These are phyloP conservation scores for Scrobipalpa costella DNA, from an alignment of 2,888 invertebrate species.

Conservation along the genomic window DNA sequence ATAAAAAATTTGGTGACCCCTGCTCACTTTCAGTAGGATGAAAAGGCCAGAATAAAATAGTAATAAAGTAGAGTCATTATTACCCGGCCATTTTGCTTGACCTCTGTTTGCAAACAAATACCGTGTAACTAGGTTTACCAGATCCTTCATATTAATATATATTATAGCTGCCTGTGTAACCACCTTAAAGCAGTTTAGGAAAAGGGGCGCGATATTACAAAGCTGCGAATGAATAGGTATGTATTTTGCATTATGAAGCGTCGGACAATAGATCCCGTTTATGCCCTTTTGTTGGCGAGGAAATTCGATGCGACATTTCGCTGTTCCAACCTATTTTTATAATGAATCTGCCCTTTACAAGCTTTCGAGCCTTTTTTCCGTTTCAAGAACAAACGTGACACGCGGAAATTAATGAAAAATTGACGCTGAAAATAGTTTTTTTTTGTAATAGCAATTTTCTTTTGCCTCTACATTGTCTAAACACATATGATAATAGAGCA, in stretches of 20 bases:
- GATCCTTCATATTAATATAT: no score
- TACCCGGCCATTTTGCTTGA: no score
- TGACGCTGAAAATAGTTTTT: background rate
- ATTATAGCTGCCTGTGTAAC: no score
- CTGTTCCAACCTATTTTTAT: conserved; percentile 46
- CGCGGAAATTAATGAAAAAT: conserved; percentile 1
- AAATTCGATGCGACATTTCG: conserved; percentile 55
- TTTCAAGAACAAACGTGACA: background rate
- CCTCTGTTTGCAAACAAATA: no score
- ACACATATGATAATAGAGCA: no score
- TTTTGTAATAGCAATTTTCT: no score
- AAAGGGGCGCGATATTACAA: conserved; percentile 71
- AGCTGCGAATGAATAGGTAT: conserved; percentile 68
- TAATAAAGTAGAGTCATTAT: no score
- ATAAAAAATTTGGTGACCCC: no score
- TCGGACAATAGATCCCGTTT: conserved; percentile 59
- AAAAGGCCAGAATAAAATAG: no score
- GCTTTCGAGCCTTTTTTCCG: background rate
- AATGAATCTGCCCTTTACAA: conserved; percentile 45
- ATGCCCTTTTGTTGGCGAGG: conserved; percentile 59
- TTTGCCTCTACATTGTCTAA: no score
- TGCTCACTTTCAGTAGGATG: no score
- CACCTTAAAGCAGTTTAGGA: conserved; percentile 69
- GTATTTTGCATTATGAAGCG: conserved; percentile 67
- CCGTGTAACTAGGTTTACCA: no score